Base-by-base conservation (phyloP, 1,140 invertebrate species). In the Tigriopus japonicus region DNA sequence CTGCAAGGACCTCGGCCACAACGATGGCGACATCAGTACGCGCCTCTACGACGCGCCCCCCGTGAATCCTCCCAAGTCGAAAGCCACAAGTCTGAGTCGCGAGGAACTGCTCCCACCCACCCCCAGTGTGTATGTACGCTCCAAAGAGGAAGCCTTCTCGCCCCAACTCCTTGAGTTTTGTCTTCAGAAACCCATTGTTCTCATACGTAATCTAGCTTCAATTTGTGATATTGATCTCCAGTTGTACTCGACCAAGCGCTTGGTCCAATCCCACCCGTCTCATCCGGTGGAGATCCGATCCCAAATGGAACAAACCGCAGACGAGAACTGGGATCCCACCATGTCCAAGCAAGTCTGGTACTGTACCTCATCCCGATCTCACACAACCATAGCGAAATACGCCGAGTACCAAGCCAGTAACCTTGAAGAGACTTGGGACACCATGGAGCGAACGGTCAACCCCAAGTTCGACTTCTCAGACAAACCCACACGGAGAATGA, bases 251-350 rank as follows among this genome's bases (percentile, higher is more conserved):
- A 98, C 95, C 0, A 98, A 98, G 76, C 92, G 90, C 0, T 72
- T 98, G 6, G 91, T 97, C 5, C 93, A 98, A 72, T 87, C 91
- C 0, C 94, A 95, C 77, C 87, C 92, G 14, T 91, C 98, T 67
- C 94, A 98, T 71, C 81, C 82, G 43, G 87, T 97, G n/a, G 93
- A 97, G 73, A 90, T 98, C 13, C 76, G 94, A 70, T 92, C 88
- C 5, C 90, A 97, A 73, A 82, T 88, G 60, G 85, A 91, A 71
- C 91, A 96, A 70, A 82, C 85, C 0, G 86, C 87, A 41, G 91
- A 95, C 72, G 87, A 92, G 71, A 96, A 95, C 72, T 87, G 85
- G 80, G 92, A 98, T 71, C 76, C 80, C n/a, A 82, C 19, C 79
- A 82, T 15, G 79, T 85, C 14, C 80, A 85, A 72, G 58, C 71